A percentile compares a stretch with the other conserved stretches of the same genome.
Conservation (phyloP, 2,113 vertebrate genomes). For the Phyllostomus discolor region DNA sequence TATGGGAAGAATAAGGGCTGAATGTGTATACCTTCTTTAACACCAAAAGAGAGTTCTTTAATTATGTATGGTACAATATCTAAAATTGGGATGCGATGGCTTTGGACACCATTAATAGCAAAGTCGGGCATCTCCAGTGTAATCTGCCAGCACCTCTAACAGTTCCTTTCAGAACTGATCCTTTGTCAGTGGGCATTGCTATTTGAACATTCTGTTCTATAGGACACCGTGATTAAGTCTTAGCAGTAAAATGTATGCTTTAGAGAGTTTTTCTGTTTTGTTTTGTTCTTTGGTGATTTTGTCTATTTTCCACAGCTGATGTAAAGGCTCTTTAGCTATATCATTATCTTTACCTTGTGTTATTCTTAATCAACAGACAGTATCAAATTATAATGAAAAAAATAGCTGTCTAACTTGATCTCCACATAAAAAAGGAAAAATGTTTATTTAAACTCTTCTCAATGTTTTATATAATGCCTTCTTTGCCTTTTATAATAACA, state of each 20-base stretch:
- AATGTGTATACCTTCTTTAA: background rate
- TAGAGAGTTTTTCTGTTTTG: background rate
- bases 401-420: background rate
- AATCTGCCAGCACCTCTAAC: background rate
- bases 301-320: background rate
- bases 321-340: background rate
- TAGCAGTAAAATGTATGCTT: background rate
- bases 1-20: background rate
- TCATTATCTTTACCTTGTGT: background rate
- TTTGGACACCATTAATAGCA: background rate
- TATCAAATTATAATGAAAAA: background rate
- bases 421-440: background rate
- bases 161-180: background rate
- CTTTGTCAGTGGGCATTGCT: background rate
- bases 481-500: slow-evolving; percentile 59
- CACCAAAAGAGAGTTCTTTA: background rate
- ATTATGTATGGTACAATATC: background rate
- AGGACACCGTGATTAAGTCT: background rate
- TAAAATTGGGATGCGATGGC: background rate
- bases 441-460: background rate
- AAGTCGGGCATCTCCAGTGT: background rate
- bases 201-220: background rate
- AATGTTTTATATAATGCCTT: slow-evolving; percentile 15
- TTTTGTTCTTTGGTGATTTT: background rate
- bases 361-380: background rate